Percentiles rank a stretch among this genome's conserved stretches.
Evolutionary conservation across 2,113 vertebrate species (phyloP).

Genomic region (Malurus alboscapulatus): DNA sequence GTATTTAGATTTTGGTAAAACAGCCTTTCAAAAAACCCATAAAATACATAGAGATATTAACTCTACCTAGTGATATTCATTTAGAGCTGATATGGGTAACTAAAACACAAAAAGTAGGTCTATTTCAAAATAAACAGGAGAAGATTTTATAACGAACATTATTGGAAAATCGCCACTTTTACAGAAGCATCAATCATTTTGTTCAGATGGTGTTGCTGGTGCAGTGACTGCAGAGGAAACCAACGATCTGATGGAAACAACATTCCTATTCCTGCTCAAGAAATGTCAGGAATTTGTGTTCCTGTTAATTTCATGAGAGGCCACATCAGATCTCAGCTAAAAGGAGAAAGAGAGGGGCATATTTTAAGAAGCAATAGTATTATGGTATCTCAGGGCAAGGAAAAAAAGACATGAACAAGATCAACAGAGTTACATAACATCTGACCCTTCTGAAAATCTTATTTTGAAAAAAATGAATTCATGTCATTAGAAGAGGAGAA

Average conservation of each 20-base stretch:
- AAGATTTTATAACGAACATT: not conserved
- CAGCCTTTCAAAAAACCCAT: not conserved
- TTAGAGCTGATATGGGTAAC: not conserved
- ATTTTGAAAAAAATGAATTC: not conserved
- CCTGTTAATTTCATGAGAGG: not conserved
- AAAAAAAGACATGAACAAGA: not conserved
- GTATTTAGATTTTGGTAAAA: not conserved
- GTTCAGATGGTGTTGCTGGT: not conserved
- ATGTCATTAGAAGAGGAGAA: not conserved
- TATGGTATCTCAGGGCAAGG: not conserved
- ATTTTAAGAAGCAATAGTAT: not conserved
- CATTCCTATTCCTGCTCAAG: not conserved
- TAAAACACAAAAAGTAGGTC: not conserved
- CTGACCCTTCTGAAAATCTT: not conserved
- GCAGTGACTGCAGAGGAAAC: slow-evolving; percentile 51
- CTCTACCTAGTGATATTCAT: not conserved
- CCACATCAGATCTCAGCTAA: not conserved
- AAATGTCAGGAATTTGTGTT: not conserved
- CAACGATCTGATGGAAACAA: not conserved
- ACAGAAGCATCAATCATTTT: rapidly evolving
- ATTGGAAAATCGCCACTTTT: not conserved
- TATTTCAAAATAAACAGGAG: not conserved
- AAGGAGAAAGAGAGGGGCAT: not conserved
- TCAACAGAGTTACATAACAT: not conserved
- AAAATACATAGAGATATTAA: not conserved